Conservation (phyloP, 2,797 vertebrate genomes). For the Psittacula derbiana region DNA sequence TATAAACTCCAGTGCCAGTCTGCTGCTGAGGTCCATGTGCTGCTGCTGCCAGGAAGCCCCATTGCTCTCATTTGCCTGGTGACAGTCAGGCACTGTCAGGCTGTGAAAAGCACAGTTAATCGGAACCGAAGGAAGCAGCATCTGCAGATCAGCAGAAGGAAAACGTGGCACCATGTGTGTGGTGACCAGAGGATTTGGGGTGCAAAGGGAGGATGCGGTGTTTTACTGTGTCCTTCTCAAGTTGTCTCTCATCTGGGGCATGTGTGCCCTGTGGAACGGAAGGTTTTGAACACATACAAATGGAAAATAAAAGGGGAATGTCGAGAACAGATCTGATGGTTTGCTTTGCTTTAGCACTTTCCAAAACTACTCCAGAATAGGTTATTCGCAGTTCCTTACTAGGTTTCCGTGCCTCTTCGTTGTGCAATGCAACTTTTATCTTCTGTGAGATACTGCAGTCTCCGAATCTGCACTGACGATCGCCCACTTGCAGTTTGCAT, state of each 20-base stretch:
- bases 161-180: accelerated
- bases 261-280: not conserved
- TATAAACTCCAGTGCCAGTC: not conserved
- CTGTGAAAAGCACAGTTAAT: not conserved
- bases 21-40: not conserved
- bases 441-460: not conserved
- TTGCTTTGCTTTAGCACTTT: not conserved
- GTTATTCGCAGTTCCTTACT: not conserved
- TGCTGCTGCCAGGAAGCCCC: not conserved
- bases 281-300: not conserved
- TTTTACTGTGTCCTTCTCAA: not conserved
- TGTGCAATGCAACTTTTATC: not conserved
- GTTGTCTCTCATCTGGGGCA: not conserved
- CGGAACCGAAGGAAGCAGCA: not conserved
- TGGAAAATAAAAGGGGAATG: not conserved
- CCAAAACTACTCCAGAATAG: not conserved
- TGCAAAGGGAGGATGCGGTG: not conserved
- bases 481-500: not conserved
- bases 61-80: not conserved
- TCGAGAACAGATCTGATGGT: accelerated
- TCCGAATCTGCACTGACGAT: not conserved
- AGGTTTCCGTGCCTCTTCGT: not conserved
- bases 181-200: not conserved
- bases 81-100: not conserved
- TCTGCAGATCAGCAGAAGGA: not conserved